Base-by-base conservation (phyloP, 1,140 invertebrate species). In the Leptopilina boulardi region DNA sequence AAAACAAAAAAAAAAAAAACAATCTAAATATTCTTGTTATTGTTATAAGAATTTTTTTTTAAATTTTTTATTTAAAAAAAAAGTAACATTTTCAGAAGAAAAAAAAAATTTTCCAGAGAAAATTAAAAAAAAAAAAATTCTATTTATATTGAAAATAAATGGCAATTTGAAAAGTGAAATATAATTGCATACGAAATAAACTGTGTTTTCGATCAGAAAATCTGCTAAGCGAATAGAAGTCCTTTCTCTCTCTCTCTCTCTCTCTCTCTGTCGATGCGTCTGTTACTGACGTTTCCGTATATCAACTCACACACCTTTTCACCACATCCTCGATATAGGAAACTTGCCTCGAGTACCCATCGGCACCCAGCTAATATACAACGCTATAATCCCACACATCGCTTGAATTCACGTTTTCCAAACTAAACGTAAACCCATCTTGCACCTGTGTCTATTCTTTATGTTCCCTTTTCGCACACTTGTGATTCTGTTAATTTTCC, bases 241-340 rank as follows among this genome's bases (percentile, higher is more conserved):
- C 84, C 85, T 78, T 71, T 75, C 78, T 78, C 71, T 78, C 82
- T 74, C 76, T 74, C 83, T 80, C 81, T 83, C 75, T 56, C 75
- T 80, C 79, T 76, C 82, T 81, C 86, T 83, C 87, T 87, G 87
- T 89, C 88, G 86, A 90, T 89, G 87, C 83, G 88, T 89, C 89
- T 90, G 90, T 79, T 76, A 77, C 81, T 90, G 89, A 91, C 89
- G 87, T 90, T 90, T 90, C 86, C 87, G 88, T 88, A 88, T 88
- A 89, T 90, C 88, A 90, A 85, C 81, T 80, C 83, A 81, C 83
- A 81, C 85, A 84, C 85, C 83, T 85, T 85, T 81, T 75, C 82
- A 70, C n/a, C 34, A 38, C 34, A 38, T 76, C 56, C 75, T 81
- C 83, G 5, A 38, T 38, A 38, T 38, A 72, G 73, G 75, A 77